These are phyloP conservation scores for Holothuria scabra DNA, from an alignment of 53 echinoderm and acorn worm species.

Conservation along the genomic window DNA sequence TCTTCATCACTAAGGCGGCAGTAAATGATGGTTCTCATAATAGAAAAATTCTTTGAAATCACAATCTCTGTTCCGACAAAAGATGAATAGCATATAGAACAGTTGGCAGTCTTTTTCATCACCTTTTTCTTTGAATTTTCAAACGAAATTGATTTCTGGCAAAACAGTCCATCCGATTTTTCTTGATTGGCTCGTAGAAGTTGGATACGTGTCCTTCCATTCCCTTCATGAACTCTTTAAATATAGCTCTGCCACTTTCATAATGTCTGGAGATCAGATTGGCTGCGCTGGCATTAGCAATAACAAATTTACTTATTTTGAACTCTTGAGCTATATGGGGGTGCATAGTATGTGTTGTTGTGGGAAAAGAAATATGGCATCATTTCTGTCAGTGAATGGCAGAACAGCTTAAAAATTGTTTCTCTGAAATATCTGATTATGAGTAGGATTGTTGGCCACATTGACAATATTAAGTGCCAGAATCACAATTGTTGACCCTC, in stretches of 20 bases:
- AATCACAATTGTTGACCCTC: conserved; percentile 2
- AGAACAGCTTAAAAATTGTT: not conserved
- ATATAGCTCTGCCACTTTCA: conserved; percentile 19
- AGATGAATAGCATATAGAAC: conserved; percentile 41
- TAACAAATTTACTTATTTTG: no score
- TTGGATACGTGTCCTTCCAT: conserved; percentile 7
- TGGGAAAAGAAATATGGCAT: no score
- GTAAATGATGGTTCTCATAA: conserved; percentile 57
- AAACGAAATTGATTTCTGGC: conserved; percentile 6
- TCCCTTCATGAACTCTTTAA: conserved; percentile 23
- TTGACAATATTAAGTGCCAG: conserved; percentile 11
- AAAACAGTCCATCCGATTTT: conserved; percentile 10
- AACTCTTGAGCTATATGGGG: no score
- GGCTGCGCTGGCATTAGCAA: conserved; percentile 37
- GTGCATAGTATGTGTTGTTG: no score
- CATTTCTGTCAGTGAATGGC: no score
- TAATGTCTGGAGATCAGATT: conserved; percentile 30
- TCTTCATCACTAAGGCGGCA: conserved; percentile 43
- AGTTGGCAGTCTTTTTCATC: conserved; percentile 44
- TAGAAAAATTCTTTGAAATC: conserved; percentile 43
- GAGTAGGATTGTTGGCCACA: not conserved
- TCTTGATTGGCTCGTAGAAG: conserved; percentile 1
- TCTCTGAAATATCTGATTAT: conserved; percentile 18
- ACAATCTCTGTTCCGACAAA: no score
- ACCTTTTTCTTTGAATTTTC: not conserved